Percentiles rank a stretch among this genome's conserved stretches.
These are phyloP conservation scores for Lamellibrachia luymesi DNA, from an alignment of 1,140 invertebrate genomes.

Conservation along the genomic window DNA sequence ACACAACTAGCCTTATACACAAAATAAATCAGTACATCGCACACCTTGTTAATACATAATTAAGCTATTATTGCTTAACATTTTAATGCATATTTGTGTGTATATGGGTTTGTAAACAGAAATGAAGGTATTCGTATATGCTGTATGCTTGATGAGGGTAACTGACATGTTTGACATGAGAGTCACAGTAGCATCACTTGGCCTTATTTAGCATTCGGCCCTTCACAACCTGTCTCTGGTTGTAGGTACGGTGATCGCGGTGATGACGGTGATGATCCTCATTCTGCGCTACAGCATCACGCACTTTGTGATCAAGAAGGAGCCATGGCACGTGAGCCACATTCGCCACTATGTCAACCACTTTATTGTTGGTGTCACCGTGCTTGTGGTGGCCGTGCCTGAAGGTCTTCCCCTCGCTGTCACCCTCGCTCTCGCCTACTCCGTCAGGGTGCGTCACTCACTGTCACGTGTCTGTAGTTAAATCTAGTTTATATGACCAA, in stretches of 20 bases:
- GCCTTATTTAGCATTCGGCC: not conserved
- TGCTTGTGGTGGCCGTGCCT: conserved; percentile 95
- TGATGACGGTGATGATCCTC: conserved; percentile 91
- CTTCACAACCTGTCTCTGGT: not conserved
- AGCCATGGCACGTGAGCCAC: conserved; percentile 69
- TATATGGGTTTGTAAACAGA: no score
- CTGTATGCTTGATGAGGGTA: no score
- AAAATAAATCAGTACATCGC: no score
- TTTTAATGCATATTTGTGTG: no score
- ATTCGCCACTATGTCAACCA: conserved; percentile 64
- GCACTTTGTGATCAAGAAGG: conserved; percentile 75
- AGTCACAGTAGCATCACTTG: no score
- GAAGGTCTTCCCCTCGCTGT: conserved; percentile 96
- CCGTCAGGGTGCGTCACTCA: conserved; percentile 63
- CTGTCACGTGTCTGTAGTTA: no score
- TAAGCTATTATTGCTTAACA: no score
- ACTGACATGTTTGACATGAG: no score
- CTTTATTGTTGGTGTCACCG: conserved; percentile 98
- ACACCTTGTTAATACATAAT: no score
- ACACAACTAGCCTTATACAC: no score
- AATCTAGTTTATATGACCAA: no score
- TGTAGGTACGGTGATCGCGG: conserved; percentile 86
- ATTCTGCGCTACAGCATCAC: conserved; percentile 89
- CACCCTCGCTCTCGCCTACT: conserved; percentile 94
- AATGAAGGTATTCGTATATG: no score